A percentile compares a stretch with the other conserved stretches of the same genome.
Evolutionary conservation across 2,797 vertebrate genomes (phyloP).

Genomic region (Phalanger gymnotis): DNA sequence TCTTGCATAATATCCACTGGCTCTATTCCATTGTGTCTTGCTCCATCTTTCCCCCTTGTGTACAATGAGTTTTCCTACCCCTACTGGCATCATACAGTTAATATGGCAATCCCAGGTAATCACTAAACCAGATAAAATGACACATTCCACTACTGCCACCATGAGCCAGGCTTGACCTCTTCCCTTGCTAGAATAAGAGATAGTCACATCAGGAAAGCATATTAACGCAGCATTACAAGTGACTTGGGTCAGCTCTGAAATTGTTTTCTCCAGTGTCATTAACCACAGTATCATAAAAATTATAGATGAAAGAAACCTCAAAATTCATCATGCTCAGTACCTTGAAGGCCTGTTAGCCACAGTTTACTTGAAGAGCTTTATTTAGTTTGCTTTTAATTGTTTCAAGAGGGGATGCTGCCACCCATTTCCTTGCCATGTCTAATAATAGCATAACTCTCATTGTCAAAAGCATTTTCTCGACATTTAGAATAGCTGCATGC

Average conservation of each 20-base stretch:
- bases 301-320: conserved; percentile 19
- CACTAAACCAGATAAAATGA: conserved; percentile 26
- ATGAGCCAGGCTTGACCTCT: not conserved
- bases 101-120: not conserved
- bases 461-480: conserved; percentile 27
- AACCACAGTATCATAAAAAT: conserved; percentile 27
- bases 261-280: conserved; percentile 29
- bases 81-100: not conserved
- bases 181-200: conserved; percentile 3
- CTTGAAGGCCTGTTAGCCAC: conserved; percentile 12
- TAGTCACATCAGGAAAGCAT: conserved; percentile 6
- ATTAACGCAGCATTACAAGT: not conserved
- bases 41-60: not conserved
- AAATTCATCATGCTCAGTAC: conserved; percentile 16
- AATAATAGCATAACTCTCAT: not conserved
- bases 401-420: conserved; percentile 37
- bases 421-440: not conserved
- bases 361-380: conserved; percentile 25
- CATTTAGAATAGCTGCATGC: not conserved
- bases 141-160: not conserved
- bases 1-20: not conserved
- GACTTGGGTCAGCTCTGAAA: conserved; percentile 9
- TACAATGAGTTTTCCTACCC: not conserved
- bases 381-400: conserved; percentile 44
- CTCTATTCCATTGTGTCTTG: not conserved